Base-by-base conservation (phyloP, 2,797 vertebrate genomes). In the Eulemur albifrons region DNA sequence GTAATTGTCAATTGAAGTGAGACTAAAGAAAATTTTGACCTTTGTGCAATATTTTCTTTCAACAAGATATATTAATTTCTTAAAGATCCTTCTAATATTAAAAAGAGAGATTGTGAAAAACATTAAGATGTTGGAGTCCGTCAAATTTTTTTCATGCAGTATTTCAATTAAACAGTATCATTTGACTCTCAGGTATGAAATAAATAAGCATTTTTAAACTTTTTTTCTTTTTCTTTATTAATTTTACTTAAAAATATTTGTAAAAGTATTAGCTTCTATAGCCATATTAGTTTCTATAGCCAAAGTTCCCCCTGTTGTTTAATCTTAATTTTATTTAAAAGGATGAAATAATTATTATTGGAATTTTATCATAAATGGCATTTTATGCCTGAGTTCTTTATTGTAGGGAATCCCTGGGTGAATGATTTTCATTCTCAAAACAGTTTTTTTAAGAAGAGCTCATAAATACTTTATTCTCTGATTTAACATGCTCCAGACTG, bases 391-490 rank as follows among this genome's bases (percentile, higher is more conserved):
- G 40, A 59, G 23, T 83, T 79, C 10, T 88, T 93, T 87, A 52
- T 88, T 89, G n/a, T 72, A 4, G 18, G 17, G 35, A 52, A 38
- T 79, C 52, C 48, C 69, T 77, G 10, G 52, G 6, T 87, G 21
- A 52, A 7, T 38, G 52, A 57, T 57, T 80, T 80, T 80, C 21
- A 30, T 21, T 80, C 57, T 40, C 52, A 40, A 57, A 57, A 25
- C 15, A 43, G 38, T 6, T 38, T 92, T 90, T 85, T 90, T 40
- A 92, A 48, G n/a, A 88, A 59, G 9, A 25, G 6, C 48, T 88
- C 80, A 79, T 35, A 92, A 82, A 76, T 92, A 91, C 67, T 67
- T 75, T 82, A 73, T 79, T 79, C 70, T 94, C 54, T 88, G 48
- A 57, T 88, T 84, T 69, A 84, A 83, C 40, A 59, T 91, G 77